Conservation (phyloP, 2,797 vertebrate species). For the Gallinago stenura region DNA sequence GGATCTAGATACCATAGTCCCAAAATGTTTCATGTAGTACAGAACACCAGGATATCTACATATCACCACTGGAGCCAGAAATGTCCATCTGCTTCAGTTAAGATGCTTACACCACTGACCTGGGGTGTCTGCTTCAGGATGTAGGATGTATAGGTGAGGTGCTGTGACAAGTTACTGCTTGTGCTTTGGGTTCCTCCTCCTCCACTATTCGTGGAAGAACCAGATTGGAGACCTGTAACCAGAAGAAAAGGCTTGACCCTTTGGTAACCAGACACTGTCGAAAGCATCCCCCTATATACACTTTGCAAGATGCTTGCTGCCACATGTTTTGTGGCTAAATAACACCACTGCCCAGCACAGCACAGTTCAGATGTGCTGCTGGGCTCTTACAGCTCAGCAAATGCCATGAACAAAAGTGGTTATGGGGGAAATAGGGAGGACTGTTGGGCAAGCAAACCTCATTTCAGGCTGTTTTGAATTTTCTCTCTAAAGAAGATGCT, state of each 20-base stretch:
- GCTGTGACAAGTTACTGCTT: conserved; percentile 88
- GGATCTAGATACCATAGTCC: neutral
- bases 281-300: neutral
- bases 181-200: conserved; percentile 83
- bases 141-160: conserved; percentile 97
- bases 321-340: neutral
- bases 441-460: neutral
- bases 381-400: neutral
- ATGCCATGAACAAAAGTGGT: neutral
- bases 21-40: neutral
- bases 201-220: conserved; percentile 79
- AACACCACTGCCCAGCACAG: neutral
- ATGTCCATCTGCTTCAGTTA: neutral
- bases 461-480: neutral
- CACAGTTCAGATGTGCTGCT: neutral
- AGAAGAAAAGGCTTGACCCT: conserved; percentile 6
- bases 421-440: neutral
- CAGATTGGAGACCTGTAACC: conserved; percentile 88
- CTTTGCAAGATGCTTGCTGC: neutral
- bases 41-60: neutral
- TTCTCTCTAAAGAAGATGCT: neutral
- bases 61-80: neutral
- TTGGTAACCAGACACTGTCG: neutral
- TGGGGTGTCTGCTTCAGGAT: conserved; percentile 99
- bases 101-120: conserved; percentile 78